phyloP scores from a whole-genome alignment of 1,140 invertebrate species.

The Drosophila nigrodunni region DNA sequence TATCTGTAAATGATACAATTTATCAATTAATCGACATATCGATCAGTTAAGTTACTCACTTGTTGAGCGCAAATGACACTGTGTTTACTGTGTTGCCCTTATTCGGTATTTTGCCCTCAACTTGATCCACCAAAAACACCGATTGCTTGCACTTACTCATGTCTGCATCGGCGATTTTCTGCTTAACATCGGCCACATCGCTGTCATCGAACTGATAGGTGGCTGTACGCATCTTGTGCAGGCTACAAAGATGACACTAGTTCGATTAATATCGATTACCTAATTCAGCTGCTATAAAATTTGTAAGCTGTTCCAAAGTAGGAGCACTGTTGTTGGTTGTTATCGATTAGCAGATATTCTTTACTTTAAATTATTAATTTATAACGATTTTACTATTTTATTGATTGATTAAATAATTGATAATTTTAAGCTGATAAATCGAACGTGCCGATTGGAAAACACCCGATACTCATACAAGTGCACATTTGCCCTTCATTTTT shows the following conservation, averaged over 20 bases:
- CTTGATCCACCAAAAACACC: constrained; percentile 73
- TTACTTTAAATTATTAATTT: too few relatives aligned
- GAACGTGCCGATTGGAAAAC: too few relatives aligned
- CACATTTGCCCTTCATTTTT: too few relatives aligned
- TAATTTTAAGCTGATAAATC: too few relatives aligned
- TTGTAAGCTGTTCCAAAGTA: neutral
- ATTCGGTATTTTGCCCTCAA: constrained; percentile 56
- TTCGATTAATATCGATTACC: neutral
- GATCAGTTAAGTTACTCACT: constrained; percentile 45
- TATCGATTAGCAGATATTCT: too few relatives aligned
- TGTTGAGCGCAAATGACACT: constrained; percentile 70
- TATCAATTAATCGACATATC: neutral
- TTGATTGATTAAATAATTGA: too few relatives aligned
- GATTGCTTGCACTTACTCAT: constrained; percentile 63
- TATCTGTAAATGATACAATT: constrained; percentile 38
- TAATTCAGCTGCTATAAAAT: neutral
- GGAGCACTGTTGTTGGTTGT: neutral
- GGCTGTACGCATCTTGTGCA: constrained; percentile 55
- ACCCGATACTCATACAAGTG: too few relatives aligned
- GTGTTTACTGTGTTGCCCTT: constrained; percentile 55
- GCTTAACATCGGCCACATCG: constrained; percentile 74
- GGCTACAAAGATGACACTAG: constrained; percentile 24
- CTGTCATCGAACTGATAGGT: constrained; percentile 72
- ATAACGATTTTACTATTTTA: too few relatives aligned
- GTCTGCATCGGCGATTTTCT: constrained; percentile 67